Conservation (phyloP, 2,888 invertebrate species). For the Epinotia demarniana region DNA sequence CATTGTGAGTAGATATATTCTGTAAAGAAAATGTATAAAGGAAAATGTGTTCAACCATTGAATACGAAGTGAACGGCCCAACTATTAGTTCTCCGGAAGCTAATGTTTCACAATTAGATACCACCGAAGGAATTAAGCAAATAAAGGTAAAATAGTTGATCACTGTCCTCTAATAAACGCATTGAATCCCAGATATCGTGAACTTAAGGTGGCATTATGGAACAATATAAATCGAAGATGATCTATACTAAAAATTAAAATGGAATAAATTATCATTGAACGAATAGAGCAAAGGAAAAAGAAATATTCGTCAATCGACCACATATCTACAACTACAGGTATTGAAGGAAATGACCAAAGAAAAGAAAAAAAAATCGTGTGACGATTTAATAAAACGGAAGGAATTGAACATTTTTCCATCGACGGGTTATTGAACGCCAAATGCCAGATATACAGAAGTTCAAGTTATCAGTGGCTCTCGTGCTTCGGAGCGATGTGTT, state of each 20-base stretch:
- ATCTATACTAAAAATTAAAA: too few relatives aligned
- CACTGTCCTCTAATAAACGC: neutral
- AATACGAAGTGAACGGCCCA: neutral
- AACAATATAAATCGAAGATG: too few relatives aligned
- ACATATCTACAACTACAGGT: neutral
- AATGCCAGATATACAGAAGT: conserved; percentile 25
- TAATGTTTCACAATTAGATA: neutral
- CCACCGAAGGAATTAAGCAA: neutral
- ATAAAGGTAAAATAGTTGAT: neutral
- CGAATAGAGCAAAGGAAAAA: neutral
- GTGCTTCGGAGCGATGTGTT: conserved; percentile 75
- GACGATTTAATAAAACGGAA: neutral
- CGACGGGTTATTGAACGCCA: neutral
- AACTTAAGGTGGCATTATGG: too few relatives aligned
- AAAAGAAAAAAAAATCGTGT: neutral
- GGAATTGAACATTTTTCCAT: neutral
- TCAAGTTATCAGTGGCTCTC: conserved; percentile 61
- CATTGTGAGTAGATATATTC: neutral
- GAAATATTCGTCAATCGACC: neutral
- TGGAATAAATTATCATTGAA: too few relatives aligned
- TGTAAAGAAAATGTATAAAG: neutral
- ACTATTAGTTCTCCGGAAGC: neutral
- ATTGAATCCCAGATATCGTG: neutral
- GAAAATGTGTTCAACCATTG: neutral
- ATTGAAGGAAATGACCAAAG: neutral